Conservation (phyloP, 23 tunicate species). For the Aplidium turbinatum region DNA sequence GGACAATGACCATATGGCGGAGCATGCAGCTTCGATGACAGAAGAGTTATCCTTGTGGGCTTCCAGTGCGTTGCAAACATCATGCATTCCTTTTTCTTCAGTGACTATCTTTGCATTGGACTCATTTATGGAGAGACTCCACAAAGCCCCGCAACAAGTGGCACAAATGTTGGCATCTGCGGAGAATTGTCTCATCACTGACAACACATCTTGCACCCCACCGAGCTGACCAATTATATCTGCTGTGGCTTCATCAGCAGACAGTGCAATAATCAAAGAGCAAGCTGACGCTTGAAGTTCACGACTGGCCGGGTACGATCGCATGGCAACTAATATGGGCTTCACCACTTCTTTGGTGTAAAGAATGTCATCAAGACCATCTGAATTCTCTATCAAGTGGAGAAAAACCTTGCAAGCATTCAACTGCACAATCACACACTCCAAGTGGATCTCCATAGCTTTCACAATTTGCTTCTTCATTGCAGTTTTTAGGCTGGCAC, state of each 20-base stretch:
- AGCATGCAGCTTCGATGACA: conserved; percentile 79
- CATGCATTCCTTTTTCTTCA: conserved; percentile 84
- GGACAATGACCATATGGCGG: conserved; percentile 95
- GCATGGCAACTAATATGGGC: conserved; percentile 73
- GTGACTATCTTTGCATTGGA: conserved; percentile 90
- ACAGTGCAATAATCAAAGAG: conserved; percentile 77
- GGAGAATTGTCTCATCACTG: conserved; percentile 86
- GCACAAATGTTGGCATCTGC: conserved; percentile 63
- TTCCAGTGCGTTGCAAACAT: conserved; percentile 84
- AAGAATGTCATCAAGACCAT: conserved; percentile 33
- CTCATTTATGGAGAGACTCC: conserved; percentile 93
- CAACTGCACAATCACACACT: conserved; percentile 52
- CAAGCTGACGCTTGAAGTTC: conserved; percentile 78
- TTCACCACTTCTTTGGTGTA: conserved; percentile 61
- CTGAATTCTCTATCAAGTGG: conserved; percentile 42
- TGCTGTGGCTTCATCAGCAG: conserved; percentile 90
- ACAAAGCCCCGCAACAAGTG: conserved; percentile 79
- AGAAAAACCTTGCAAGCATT: conserved; percentile 67
- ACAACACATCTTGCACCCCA: conserved; percentile 92
- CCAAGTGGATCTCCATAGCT: conserved; percentile 60
- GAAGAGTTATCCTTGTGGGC: conserved; percentile 36
- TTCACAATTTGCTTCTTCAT: conserved; percentile 58
- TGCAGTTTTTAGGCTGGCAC: conserved; percentile 16
- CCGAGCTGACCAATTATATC: conserved; percentile 88
- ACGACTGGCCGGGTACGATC: conserved; percentile 61